Evolutionary conservation across 2,113 vertebrate species (phyloP).

Genomic region (Nansenia antarctica): DNA sequence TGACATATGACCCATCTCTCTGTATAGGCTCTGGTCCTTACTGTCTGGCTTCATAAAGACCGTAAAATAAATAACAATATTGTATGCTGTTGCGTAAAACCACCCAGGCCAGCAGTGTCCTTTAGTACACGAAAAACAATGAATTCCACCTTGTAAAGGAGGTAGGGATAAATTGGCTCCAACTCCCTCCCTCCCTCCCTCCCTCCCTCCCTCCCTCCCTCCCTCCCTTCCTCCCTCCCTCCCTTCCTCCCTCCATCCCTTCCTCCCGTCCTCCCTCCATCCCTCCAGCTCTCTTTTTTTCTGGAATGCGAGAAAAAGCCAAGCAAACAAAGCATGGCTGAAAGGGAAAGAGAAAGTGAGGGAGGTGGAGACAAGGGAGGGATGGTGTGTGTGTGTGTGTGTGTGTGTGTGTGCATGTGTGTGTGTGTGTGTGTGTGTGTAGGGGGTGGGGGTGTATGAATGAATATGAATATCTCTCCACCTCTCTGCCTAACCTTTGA

Average conservation of each 20-base stretch:
- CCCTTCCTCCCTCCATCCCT: too few species aligned
- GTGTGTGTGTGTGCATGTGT: slow-evolving; percentile 1
- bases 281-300: too few species aligned
- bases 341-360: not conserved
- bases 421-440: slow-evolving; percentile 36
- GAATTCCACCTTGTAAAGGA: not conserved
- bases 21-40: not conserved
- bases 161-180: not conserved
- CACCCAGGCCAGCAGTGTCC: not conserved
- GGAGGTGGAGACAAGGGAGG: not conserved
- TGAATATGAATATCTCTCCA: too few species aligned
- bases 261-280: too few species aligned
- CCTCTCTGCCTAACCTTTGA: too few species aligned
- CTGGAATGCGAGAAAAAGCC: too few species aligned
- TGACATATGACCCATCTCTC: not conserved
- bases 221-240: not conserved
- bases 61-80: not conserved
- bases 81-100: not conserved
- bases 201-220: not conserved
- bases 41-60: not conserved
- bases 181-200: not conserved
- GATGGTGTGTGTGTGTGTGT: not conserved
- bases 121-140: not conserved
- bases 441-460: not conserved
- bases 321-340: too few species aligned